Conservation (phyloP, 1,140 invertebrate species). For the Andricus grossulariae region DNA sequence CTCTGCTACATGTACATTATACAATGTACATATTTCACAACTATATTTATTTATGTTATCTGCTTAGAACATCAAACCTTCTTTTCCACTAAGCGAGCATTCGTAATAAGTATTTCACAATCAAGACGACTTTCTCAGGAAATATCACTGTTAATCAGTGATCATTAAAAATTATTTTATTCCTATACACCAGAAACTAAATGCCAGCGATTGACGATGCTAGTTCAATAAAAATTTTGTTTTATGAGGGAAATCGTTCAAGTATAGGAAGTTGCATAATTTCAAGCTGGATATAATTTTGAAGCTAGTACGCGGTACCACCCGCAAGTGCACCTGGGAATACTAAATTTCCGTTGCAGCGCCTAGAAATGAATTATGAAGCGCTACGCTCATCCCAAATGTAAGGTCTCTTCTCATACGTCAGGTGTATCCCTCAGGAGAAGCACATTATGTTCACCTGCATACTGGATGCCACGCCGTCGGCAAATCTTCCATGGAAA, state of each 20-base stretch:
- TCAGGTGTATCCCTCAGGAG: slow-evolving; percentile 65
- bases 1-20: neutral
- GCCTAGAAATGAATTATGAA: slow-evolving; percentile 68
- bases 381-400: slow-evolving; percentile 55
- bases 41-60: slow-evolving; percentile 28
- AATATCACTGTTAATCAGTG: too few species aligned
- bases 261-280: slow-evolving; percentile 50
- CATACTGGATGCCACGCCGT: slow-evolving; percentile 55
- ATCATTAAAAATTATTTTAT: too few species aligned
- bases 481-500: slow-evolving; percentile 10
- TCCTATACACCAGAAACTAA: too few species aligned
- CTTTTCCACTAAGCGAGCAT: slow-evolving; percentile 1
- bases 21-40: neutral
- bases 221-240: too few species aligned
- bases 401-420: slow-evolving; percentile 45
- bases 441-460: slow-evolving; percentile 51
- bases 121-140: slow-evolving; percentile 1
- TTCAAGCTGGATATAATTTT: slow-evolving; percentile 58
- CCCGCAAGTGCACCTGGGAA: slow-evolving; percentile 56
- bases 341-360: slow-evolving; percentile 69
- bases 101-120: neutral
- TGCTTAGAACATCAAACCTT: slow-evolving; percentile 6
- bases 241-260: neutral
- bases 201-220: too few species aligned
- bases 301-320: slow-evolving; percentile 60